These are phyloP conservation scores for Tenthredo scrophulariae DNA, from an alignment of 2,888 invertebrate species.

Conservation along the genomic window DNA sequence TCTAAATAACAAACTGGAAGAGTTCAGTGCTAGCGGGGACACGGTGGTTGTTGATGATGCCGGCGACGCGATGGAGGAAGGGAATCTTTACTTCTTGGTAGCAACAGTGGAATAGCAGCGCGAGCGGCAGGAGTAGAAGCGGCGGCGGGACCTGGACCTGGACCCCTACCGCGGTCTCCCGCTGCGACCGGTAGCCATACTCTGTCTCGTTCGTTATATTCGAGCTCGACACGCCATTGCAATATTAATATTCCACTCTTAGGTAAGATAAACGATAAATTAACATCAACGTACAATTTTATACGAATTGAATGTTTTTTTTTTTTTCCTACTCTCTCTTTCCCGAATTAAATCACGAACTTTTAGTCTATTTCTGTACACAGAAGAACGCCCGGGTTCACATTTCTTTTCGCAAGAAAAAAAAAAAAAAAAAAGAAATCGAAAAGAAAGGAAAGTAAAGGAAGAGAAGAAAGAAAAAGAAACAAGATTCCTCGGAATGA, in stretches of 20 bases:
- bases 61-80: conserved; percentile 56
- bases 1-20: conserved; percentile 12
- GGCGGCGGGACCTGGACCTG: conserved; percentile 53
- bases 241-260: conserved; percentile 72
- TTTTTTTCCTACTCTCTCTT: background rate
- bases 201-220: conserved; percentile 76
- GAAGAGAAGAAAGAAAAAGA: background rate
- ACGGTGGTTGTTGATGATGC: conserved; percentile 53
- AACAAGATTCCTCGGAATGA: background rate
- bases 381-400: background rate
- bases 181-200: conserved; percentile 78
- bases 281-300: conserved; percentile 33
- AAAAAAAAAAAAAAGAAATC: background rate
- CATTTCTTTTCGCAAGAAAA: background rate
- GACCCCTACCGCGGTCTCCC: conserved; percentile 77
- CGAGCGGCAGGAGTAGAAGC: conserved; percentile 40
- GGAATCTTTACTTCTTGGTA: conserved; percentile 49
- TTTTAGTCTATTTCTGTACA: background rate
- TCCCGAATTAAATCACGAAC: background rate
- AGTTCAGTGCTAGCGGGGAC: conserved; percentile 9
- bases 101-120: conserved; percentile 22
- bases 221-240: conserved; percentile 67
- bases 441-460: background rate
- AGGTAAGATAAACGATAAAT: conserved; percentile 66
- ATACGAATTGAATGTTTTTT: conserved; percentile 5